phyloP scores from a whole-genome alignment of 2,888 invertebrate genomes.

The Drosophila affinis region DNA sequence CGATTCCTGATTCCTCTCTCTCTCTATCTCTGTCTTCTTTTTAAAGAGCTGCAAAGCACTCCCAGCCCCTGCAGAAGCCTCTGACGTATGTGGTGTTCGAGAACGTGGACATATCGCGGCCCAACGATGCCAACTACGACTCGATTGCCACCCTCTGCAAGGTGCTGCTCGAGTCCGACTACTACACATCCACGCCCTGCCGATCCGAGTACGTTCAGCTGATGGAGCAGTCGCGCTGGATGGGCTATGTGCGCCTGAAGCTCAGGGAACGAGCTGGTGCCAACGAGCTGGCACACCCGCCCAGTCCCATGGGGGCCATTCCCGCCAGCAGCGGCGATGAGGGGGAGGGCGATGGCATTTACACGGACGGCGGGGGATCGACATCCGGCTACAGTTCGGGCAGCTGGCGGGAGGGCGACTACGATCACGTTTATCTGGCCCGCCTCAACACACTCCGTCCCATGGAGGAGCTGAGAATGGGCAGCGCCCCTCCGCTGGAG shows the following conservation, averaged over 20 bases:
- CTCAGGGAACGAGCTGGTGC: slow-evolving; percentile 65
- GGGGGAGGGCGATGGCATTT: slow-evolving; percentile 46
- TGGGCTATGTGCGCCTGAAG: slow-evolving; percentile 81
- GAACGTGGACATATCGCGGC: slow-evolving; percentile 89
- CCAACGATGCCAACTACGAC: slow-evolving; percentile 85
- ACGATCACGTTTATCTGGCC: slow-evolving; percentile 87
- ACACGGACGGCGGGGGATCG: slow-evolving; percentile 72
- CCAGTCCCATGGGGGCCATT: neutral
- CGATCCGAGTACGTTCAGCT: slow-evolving; percentile 68
- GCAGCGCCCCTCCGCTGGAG: slow-evolving; percentile 41
- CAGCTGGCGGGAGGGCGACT: slow-evolving; percentile 60
- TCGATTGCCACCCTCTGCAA: slow-evolving; percentile 86
- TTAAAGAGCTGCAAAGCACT: slow-evolving; percentile 54
- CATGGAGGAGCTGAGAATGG: slow-evolving; percentile 79
- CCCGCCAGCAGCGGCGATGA: slow-evolving; percentile 9
- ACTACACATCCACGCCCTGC: slow-evolving; percentile 77
- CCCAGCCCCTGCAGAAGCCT: slow-evolving; percentile 87
- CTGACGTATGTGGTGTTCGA: slow-evolving; percentile 89
- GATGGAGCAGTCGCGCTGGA: slow-evolving; percentile 80
- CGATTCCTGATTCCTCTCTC: neutral
- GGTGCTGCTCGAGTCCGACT: slow-evolving; percentile 85
- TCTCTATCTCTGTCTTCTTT: neutral
- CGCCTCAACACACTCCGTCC: slow-evolving; percentile 86
- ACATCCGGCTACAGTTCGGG: slow-evolving; percentile 53
- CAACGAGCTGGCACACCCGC: slow-evolving; percentile 8